phyloP scores from a whole-genome alignment of 2,797 vertebrate genomes.

The Schizopygopsis malacanthus region DNA sequence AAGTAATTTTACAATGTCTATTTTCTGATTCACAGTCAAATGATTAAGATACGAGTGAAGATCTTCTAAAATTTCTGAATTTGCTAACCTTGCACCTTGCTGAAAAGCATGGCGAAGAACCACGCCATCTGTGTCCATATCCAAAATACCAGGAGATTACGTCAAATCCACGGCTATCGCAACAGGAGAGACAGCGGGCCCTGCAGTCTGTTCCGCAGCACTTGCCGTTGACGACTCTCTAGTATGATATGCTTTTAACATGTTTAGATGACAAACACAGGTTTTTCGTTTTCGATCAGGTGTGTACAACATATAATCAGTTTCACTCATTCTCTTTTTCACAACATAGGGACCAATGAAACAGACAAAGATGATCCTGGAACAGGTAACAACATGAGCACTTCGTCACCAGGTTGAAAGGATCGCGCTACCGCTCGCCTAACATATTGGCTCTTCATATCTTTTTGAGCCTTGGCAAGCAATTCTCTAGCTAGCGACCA shows the following conservation, averaged over 20 bases:
- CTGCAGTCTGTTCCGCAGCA: neutral
- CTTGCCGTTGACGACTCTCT: neutral
- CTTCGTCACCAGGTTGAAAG: neutral
- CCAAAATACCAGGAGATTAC: neutral
- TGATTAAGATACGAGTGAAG: neutral
- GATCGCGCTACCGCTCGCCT: too few relatives aligned
- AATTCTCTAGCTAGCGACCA: neutral
- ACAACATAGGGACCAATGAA: neutral
- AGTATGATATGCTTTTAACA: neutral
- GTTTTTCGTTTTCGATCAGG: neutral
- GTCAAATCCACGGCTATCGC: neutral
- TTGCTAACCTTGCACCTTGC: neutral
- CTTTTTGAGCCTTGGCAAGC: neutral
- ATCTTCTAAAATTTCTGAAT: neutral
- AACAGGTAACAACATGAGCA: neutral
- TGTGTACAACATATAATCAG: neutral
- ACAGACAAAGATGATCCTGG: neutral
- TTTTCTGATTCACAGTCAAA: too few relatives aligned
- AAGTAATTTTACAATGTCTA: too few relatives aligned
- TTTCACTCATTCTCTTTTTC: neutral
- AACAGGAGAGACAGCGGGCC: neutral
- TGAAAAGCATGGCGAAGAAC: neutral
- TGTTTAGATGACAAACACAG: neutral
- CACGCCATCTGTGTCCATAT: neutral
- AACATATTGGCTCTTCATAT: too few relatives aligned